A percentile compares a stretch with the other conserved stretches of the same genome.
These are phyloP conservation scores for Guaruba guarouba DNA, from an alignment of 2,113 vertebrate species.

Conservation along the genomic window DNA sequence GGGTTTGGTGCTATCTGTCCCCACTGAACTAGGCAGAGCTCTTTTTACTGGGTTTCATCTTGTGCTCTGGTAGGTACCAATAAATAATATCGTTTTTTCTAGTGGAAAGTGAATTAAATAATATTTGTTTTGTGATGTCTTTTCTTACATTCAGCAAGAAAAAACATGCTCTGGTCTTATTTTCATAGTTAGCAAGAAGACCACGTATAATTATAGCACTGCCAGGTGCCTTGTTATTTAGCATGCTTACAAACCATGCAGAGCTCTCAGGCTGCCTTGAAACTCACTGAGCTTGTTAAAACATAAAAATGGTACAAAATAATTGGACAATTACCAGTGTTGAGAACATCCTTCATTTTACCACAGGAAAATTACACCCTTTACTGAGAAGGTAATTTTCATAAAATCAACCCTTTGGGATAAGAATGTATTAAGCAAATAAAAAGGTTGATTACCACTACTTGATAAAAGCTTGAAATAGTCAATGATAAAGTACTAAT, in stretches of 20 bases:
- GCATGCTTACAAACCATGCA: background rate
- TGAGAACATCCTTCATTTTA: conserved; percentile 10
- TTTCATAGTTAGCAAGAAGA: background rate
- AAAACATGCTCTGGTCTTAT: background rate
- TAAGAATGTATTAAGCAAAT: conserved; percentile 34
- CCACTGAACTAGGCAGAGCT: rapidly evolving
- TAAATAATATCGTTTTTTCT: rapidly evolving
- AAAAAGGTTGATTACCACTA: conserved; percentile 14
- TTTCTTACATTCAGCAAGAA: background rate
- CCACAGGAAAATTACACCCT: conserved; percentile 19
- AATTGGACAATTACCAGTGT: conserved; percentile 23
- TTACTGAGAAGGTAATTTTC: conserved; percentile 15
- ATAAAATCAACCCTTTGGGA: conserved; percentile 25
- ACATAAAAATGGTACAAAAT: background rate
- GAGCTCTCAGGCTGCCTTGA: background rate
- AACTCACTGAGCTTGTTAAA: background rate
- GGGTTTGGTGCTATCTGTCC: background rate
- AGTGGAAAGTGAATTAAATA: background rate
- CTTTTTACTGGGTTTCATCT: background rate
- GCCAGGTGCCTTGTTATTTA: background rate
- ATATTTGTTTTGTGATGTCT: background rate
- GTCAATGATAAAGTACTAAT: background rate
- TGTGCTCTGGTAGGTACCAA: background rate
- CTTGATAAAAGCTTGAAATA: conserved; percentile 11
- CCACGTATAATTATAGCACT: background rate